Percentiles rank a stretch among this genome's conserved stretches.
These are phyloP conservation scores for Pseudomugil tenellus DNA, from an alignment of 2,797 vertebrate genomes.

Conservation along the genomic window DNA sequence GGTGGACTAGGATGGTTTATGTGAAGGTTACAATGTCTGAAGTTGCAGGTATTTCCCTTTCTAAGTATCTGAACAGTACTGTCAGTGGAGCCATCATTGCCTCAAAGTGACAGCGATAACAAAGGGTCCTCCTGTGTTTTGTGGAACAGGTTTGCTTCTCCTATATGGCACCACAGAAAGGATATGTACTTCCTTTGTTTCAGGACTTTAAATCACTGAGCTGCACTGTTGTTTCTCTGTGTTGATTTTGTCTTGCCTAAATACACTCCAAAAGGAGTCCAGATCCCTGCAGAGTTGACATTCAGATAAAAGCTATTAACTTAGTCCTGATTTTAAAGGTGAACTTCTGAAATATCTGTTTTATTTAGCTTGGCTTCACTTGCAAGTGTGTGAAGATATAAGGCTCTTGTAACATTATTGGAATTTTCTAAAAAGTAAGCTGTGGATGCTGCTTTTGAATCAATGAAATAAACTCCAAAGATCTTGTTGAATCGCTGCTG, in stretches of 20 bases:
- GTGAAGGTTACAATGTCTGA: conserved; percentile 1
- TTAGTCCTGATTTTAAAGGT: neutral
- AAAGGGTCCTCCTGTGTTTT: neutral
- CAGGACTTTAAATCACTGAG: neutral
- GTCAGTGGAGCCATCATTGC: neutral
- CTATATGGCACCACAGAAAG: neutral
- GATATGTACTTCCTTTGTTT: neutral
- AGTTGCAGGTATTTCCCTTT: neutral
- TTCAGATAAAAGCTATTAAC: neutral
- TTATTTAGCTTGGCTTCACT: neutral
- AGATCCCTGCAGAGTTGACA: neutral
- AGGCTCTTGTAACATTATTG: neutral
- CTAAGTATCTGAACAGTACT: neutral
- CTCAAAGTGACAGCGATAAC: neutral
- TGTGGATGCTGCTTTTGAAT: neutral
- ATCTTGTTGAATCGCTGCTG: neutral
- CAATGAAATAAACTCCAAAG: neutral
- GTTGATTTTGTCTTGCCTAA: neutral
- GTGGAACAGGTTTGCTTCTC: neutral
- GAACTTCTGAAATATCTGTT: neutral
- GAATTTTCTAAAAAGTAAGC: neutral
- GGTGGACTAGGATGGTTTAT: neutral
- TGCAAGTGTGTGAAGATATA: neutral
- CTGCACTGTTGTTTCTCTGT: neutral
- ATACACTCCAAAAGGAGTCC: neutral